Evolutionary conservation across 1,140 invertebrate genomes (phyloP).

Genomic region (Papilio dardanus): DNA sequence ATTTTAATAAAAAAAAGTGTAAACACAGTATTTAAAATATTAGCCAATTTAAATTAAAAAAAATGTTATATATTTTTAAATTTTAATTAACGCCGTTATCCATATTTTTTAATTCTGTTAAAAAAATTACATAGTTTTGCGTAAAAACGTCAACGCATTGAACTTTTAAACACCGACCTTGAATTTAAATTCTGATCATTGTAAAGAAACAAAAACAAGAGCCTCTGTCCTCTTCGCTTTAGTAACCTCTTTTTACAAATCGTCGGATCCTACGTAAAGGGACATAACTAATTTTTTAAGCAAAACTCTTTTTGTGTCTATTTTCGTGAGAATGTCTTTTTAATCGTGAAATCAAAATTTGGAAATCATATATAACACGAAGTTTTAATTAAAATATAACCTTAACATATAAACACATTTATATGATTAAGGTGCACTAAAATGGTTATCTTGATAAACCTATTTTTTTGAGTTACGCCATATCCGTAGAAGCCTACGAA

Average conservation of each 20-base stretch:
- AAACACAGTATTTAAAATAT: no score
- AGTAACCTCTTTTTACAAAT: conserved; percentile 5
- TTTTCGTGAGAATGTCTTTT: no score
- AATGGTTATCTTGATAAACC: not conserved
- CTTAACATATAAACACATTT: no score
- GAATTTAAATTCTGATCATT: conserved; percentile 4
- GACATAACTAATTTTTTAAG: not conserved
- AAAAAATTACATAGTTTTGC: conserved; percentile 9
- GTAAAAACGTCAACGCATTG: not conserved
- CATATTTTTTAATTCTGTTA: no score
- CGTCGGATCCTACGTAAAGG: not conserved
- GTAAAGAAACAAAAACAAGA: conserved; percentile 10
- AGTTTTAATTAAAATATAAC: no score
- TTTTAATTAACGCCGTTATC: no score
- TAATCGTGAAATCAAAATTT: no score
- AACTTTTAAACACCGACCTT: conserved; percentile 16
- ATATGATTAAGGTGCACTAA: no score
- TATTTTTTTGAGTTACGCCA: not conserved
- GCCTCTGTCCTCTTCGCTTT: conserved; percentile 2
- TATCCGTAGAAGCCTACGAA: not conserved
- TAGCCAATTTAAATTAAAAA: no score
- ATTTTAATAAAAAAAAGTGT: not conserved
- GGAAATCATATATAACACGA: no score
- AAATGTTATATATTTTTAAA: no score
- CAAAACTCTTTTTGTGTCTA: not conserved